These are phyloP conservation scores for Conchocele bisecta DNA, from an alignment of 2,888 invertebrate species.

Conservation along the genomic window DNA sequence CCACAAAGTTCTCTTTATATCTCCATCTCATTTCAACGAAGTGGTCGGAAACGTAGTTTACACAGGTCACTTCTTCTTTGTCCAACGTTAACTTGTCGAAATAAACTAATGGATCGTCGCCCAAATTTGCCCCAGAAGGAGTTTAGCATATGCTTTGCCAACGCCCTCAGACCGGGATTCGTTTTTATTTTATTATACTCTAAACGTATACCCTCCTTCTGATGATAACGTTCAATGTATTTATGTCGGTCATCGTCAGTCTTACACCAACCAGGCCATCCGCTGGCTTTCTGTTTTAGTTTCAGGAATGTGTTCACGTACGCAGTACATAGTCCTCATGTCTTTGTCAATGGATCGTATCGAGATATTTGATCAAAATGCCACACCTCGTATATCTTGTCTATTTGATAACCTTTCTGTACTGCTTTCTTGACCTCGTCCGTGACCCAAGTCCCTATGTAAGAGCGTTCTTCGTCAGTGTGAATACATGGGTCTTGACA, in stretches of 20 bases:
- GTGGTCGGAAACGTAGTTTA: constrained; percentile 41
- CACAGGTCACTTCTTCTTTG: constrained; percentile 33
- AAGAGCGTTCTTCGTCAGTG: constrained; percentile 7
- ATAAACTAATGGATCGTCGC: constrained; percentile 24
- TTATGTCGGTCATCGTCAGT: constrained; percentile 54
- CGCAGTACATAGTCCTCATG: constrained; percentile 69
- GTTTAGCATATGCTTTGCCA: constrained; percentile 34
- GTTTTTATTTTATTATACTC: constrained; percentile 28
- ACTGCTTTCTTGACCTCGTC: constrained; percentile 36
- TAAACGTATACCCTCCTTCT: constrained; percentile 27
- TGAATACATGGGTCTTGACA: background rate
- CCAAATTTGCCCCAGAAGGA: constrained; percentile 55
- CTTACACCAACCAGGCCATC: constrained; percentile 59
- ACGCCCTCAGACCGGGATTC: constrained; percentile 36
- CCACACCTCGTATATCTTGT: constrained; percentile 34
- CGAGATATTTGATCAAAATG: constrained; percentile 37
- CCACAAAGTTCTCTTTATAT: constrained; percentile 21
- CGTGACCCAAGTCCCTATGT: constrained; percentile 36
- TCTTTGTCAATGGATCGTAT: constrained; percentile 29
- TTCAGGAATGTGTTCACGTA: constrained; percentile 70
- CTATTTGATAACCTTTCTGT: constrained; percentile 30
- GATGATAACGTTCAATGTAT: too few relatives aligned
- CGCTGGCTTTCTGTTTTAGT: constrained; percentile 67
- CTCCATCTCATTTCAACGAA: constrained; percentile 29
- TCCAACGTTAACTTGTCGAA: constrained; percentile 44